phyloP scores from a whole-genome alignment of 1,140 invertebrate species.

The Pogonognathellus flavescens region DNA sequence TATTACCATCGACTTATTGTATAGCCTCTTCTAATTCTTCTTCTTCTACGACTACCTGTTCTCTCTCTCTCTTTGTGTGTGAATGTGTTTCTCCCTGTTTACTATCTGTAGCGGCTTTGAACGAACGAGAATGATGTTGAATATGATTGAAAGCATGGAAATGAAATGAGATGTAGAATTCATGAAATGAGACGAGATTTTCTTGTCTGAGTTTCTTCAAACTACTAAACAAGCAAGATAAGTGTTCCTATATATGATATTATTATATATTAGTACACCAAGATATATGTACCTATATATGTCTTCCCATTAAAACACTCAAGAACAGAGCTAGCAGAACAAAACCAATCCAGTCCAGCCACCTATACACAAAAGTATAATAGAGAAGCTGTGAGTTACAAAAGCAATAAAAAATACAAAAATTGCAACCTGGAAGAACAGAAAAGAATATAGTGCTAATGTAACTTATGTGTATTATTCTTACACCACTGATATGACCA shows the following conservation, averaged over 20 bases:
- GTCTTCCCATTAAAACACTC: too few species aligned
- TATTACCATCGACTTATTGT: conserved; percentile 8
- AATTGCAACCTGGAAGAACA: conserved; percentile 22
- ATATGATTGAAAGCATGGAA: conserved; percentile 39
- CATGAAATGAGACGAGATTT: conserved; percentile 51
- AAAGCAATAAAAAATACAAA: conserved; percentile 1
- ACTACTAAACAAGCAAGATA: conserved; percentile 29
- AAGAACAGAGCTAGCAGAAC: too few species aligned
- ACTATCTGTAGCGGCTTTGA: neutral
- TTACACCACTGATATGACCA: neutral
- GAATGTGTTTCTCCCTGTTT: neutral
- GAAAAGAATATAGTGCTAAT: neutral
- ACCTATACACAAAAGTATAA: conserved; percentile 4
- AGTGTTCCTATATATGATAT: neutral
- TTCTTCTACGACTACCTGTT: too few species aligned
- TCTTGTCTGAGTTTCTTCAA: conserved; percentile 16
- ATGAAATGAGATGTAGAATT: conserved; percentile 50
- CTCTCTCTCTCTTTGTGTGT: neutral
- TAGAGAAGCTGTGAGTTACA: neutral
- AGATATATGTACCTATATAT: too few species aligned
- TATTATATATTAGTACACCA: too few species aligned
- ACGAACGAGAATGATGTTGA: neutral
- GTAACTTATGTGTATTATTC: conserved; percentile 11
- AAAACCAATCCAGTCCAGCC: neutral
- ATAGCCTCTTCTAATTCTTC: neutral